A percentile compares a stretch with the other conserved stretches of the same genome.
phyloP scores from a whole-genome alignment of 1,140 invertebrate genomes.

The Teleopsis dalmanni region DNA sequence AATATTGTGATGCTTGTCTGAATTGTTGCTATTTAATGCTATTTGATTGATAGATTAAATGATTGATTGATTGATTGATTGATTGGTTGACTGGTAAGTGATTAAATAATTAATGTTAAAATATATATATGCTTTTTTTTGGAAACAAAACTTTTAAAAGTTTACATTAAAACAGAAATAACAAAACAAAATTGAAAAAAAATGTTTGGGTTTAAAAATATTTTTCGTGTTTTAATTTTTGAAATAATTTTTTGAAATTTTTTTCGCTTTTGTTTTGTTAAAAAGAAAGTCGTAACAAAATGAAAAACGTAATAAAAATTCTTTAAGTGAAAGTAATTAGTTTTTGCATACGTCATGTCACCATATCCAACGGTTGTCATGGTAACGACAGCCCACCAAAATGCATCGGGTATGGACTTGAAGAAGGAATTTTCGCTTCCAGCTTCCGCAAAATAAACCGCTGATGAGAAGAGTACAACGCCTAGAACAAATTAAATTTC shows the following conservation, averaged over 20 bases:
- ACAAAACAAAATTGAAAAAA: too few species aligned
- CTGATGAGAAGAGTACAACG: slow-evolving; percentile 98
- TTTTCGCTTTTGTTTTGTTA: background rate
- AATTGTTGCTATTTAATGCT: too few species aligned
- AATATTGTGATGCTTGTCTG: too few species aligned
- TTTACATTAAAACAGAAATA: too few species aligned
- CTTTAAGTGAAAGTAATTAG: slow-evolving; percentile 20
- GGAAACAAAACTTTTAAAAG: too few species aligned
- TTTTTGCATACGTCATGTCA: slow-evolving; percentile 93
- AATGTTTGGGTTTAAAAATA: background rate
- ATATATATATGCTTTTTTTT: too few species aligned
- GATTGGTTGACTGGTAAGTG: too few species aligned
- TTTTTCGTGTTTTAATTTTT: background rate
- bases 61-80: too few species aligned
- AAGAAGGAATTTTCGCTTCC: slow-evolving; percentile 97
- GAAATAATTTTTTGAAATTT: background rate
- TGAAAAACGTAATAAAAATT: slow-evolving; percentile 1
- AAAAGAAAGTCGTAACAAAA: background rate
- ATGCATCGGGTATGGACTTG: slow-evolving; percentile 96
- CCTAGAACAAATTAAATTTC: slow-evolving; percentile 65
- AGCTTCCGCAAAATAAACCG: slow-evolving; percentile 98
- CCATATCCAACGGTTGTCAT: slow-evolving; percentile 99
- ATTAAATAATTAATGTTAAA: too few species aligned
- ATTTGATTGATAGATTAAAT: too few species aligned
- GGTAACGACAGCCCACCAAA: slow-evolving; percentile 99